Conservation (phyloP, 2,888 invertebrate species). For the Heteropelma amictum region DNA sequence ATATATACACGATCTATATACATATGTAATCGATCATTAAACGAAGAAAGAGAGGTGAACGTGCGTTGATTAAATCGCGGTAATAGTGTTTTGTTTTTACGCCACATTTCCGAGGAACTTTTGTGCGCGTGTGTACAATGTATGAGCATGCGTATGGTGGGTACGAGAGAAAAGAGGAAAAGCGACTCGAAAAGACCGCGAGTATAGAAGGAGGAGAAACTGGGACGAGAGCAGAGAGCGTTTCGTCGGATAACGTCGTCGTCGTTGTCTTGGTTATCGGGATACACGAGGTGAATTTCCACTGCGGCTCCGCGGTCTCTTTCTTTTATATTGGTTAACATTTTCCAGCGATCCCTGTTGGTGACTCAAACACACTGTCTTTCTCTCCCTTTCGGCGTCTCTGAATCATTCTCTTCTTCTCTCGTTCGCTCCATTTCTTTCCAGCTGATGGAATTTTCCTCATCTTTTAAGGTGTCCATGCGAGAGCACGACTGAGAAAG, state of each 20-base stretch:
- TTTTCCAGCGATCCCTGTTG: conserved; percentile 38
- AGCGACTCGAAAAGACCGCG: conserved; percentile 1
- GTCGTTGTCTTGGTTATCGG: conserved; percentile 40
- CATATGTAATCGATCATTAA: no score
- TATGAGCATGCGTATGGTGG: neutral
- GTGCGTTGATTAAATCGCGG: no score
- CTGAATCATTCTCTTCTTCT: no score
- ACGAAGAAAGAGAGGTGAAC: no score
- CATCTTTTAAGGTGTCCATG: conserved; percentile 43
- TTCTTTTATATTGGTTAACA: conserved; percentile 36
- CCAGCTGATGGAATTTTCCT: conserved; percentile 45
- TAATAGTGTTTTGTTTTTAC: no score
- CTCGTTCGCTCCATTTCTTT: conserved; percentile 38
- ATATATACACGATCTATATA: neutral
- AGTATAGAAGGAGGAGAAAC: conserved; percentile 1
- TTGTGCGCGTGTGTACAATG: neutral
- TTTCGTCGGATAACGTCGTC: conserved; percentile 42
- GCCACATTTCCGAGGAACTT: no score
- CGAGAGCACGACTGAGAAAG: conserved; percentile 25
- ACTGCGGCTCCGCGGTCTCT: conserved; percentile 16
- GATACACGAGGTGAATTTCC: conserved; percentile 51
- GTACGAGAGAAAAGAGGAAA: neutral
- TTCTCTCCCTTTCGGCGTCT: no score
- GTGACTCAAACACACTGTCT: conserved; percentile 29
- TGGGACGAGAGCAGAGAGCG: conserved; percentile 21